These are phyloP conservation scores for Sinocyclocheilus rhinocerous DNA, from an alignment of 2,113 vertebrate species.

Conservation along the genomic window DNA sequence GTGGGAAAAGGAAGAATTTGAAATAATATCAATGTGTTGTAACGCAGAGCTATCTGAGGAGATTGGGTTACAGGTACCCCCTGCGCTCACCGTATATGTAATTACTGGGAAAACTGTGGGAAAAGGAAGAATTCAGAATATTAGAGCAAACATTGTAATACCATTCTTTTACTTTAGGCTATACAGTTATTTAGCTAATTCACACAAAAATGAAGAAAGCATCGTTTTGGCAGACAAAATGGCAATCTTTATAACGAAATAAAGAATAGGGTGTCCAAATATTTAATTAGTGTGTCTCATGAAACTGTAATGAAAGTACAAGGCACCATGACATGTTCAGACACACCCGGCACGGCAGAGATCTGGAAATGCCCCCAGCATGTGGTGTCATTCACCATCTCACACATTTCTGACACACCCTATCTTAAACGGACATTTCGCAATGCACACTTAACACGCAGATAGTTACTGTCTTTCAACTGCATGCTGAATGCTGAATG, in stretches of 20 bases:
- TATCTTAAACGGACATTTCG: slow-evolving; percentile 1
- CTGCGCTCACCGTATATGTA: not conserved
- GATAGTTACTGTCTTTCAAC: not conserved
- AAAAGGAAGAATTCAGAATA: not conserved
- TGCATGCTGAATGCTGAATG: not conserved
- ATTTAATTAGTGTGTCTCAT: not conserved
- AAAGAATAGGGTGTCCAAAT: not conserved
- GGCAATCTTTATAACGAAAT: not conserved
- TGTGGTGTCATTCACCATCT: slow-evolving; percentile 1
- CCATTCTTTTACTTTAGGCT: not conserved
- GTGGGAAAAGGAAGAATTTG: too few species aligned
- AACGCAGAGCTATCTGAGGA: not conserved
- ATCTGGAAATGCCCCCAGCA: slow-evolving; percentile 29
- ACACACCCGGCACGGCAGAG: not conserved
- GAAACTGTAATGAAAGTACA: not conserved
- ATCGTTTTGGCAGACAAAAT: not conserved
- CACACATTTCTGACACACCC: slow-evolving; percentile 24
- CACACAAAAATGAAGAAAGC: not conserved
- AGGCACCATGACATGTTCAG: not conserved
- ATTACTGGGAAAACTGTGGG: not conserved
- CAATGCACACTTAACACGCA: not conserved
- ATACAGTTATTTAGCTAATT: not conserved
- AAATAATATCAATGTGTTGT: slow-evolving; percentile 9
- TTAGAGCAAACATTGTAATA: not conserved
- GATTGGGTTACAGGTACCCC: not conserved